phyloP scores from a whole-genome alignment of 2,797 vertebrate genomes.

The Gorsachius magnificus region DNA sequence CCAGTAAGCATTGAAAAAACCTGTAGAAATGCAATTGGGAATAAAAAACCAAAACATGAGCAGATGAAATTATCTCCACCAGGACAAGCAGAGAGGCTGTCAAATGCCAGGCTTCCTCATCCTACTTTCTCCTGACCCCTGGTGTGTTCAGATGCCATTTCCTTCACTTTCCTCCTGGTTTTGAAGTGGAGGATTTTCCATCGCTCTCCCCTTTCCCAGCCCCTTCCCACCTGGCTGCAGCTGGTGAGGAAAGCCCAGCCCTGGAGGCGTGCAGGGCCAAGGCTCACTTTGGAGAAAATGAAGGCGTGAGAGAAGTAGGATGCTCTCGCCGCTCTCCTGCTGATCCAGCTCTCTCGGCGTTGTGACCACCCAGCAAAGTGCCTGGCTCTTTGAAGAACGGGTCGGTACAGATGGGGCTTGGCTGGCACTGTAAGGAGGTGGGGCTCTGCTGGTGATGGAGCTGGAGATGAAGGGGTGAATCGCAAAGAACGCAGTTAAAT shows the following conservation, averaged over 20 bases:
- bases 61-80: neutral
- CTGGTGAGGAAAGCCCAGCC: neutral
- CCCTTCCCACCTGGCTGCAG: accelerated
- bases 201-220: neutral
- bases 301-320: neutral
- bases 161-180: neutral
- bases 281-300: neutral
- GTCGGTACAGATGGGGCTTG: neutral
- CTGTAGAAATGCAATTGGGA: neutral
- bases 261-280: neutral
- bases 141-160: neutral
- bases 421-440: neutral
- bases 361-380: neutral
- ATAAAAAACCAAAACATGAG: neutral
- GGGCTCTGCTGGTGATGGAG: neutral
- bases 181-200: neutral
- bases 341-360: accelerated
- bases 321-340: neutral
- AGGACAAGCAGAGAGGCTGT: neutral
- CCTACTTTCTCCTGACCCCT: neutral
- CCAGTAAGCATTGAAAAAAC: neutral
- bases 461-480: neutral
- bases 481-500: neutral
- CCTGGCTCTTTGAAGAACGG: neutral
- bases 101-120: neutral